Evolutionary conservation across 2,113 vertebrate species (phyloP).

Genomic region (Lepidothrix coronata): DNA sequence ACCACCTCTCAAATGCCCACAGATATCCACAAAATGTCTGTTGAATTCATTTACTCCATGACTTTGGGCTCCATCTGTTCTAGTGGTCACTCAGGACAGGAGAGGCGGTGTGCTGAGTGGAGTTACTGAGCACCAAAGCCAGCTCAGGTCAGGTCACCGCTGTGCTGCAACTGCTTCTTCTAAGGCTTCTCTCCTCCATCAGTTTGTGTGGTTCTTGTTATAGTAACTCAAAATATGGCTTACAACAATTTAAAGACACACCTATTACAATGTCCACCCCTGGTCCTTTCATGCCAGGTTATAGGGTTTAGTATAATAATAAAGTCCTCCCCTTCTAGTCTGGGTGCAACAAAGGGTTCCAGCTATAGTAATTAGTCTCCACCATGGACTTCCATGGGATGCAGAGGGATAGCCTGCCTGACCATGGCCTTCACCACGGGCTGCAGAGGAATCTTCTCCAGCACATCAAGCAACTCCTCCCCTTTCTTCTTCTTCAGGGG

Average conservation of each 20-base stretch:
- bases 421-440: fast-evolving
- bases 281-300: background rate
- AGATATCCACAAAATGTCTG: background rate
- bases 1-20: background rate
- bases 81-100: background rate
- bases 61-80: background rate
- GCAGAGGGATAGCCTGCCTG: background rate
- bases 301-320: background rate
- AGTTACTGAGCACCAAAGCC: background rate
- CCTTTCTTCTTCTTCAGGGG: background rate
- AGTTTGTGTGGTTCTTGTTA: background rate
- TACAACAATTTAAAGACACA: background rate
- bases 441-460: background rate
- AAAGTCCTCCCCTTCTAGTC: background rate
- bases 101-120: background rate
- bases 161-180: background rate
- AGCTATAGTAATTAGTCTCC: background rate
- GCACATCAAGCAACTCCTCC: background rate
- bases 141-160: background rate
- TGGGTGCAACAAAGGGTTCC: background rate
- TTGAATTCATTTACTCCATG: too few species aligned
- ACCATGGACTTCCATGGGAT: background rate
- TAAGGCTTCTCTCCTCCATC: background rate
- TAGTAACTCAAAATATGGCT: background rate
- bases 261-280: background rate